These are phyloP conservation scores for Pachyrhynchus sulphureomaculatus DNA, from an alignment of 1,140 invertebrate species.

Conservation along the genomic window DNA sequence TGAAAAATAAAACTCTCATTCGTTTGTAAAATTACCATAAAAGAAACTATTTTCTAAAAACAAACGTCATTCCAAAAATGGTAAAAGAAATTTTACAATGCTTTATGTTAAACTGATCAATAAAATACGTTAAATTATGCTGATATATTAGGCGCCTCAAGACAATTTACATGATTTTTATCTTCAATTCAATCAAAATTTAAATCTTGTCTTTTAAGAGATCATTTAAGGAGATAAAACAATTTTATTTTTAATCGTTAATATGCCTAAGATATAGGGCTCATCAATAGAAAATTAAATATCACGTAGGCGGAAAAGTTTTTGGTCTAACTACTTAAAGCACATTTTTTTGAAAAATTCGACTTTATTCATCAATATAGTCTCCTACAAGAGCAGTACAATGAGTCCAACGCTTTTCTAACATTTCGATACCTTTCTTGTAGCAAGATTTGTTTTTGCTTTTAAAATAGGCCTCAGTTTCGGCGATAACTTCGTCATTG, in stretches of 20 bases:
- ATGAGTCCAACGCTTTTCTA: too few relatives aligned
- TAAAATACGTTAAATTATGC: conserved; percentile 1
- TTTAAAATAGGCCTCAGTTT: too few relatives aligned
- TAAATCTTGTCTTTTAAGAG: conserved; percentile 15
- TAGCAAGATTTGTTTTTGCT: too few relatives aligned
- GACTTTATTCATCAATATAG: too few relatives aligned
- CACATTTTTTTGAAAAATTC: too few relatives aligned
- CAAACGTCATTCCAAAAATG: conserved; percentile 3
- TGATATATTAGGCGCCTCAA: conserved; percentile 10
- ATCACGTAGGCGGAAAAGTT: too few relatives aligned
- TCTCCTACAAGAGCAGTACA: too few relatives aligned
- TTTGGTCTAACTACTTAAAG: too few relatives aligned
- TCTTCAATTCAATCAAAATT: conserved; percentile 15
- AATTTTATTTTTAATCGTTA: conserved; percentile 1
- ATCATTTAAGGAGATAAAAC: conserved; percentile 6
- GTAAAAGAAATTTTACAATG: conserved; percentile 6
- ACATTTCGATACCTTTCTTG: too few relatives aligned
- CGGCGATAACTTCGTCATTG: too few relatives aligned
- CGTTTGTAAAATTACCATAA: background rate
- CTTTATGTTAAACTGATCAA: conserved; percentile 16
- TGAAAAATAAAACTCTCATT: too few relatives aligned
- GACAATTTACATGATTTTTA: conserved; percentile 13
- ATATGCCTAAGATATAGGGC: too few relatives aligned
- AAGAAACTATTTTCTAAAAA: background rate
- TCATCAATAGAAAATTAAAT: background rate